Percentiles rank a stretch among this genome's conserved stretches.
Evolutionary conservation across 2,113 vertebrate genomes (phyloP).

Genomic region (Oceanodroma tethys): DNA sequence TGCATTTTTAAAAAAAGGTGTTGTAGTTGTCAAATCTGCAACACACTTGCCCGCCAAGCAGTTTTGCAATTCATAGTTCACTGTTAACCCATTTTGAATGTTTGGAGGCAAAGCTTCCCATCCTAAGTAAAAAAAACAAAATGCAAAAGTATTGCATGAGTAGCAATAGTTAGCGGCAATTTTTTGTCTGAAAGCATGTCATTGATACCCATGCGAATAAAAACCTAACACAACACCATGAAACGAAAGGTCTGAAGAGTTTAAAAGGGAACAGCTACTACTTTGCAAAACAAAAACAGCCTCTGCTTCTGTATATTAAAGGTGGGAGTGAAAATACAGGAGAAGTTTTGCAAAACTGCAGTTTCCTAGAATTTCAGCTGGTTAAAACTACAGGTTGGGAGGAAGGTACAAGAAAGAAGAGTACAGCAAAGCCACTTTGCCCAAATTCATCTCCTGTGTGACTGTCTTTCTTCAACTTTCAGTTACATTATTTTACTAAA

Average conservation of each 20-base stretch:
- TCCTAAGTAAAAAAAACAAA: neutral
- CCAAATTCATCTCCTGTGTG: neutral
- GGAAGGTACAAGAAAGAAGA: neutral
- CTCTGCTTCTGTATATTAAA: neutral
- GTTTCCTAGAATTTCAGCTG: neutral
- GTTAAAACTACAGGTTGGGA: neutral
- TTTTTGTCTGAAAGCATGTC: neutral
- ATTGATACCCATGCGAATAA: neutral
- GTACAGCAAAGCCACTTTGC: neutral
- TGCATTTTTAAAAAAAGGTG: neutral
- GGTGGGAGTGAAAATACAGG: neutral
- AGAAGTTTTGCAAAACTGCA: neutral
- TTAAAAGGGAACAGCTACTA: neutral
- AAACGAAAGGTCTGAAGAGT: neutral
- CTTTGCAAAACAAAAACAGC: neutral
- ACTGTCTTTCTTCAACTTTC: neutral
- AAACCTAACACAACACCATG: neutral
- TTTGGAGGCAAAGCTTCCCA: neutral
- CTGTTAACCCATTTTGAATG: neutral
- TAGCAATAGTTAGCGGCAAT: neutral
- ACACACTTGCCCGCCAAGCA: neutral
- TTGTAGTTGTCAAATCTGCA: neutral
- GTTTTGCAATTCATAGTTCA: accelerated
- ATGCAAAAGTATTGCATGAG: neutral
- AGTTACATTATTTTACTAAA: neutral